These are phyloP conservation scores for Leguminivora glycinivorella DNA, from an alignment of 1,140 invertebrate species.

Conservation along the genomic window DNA sequence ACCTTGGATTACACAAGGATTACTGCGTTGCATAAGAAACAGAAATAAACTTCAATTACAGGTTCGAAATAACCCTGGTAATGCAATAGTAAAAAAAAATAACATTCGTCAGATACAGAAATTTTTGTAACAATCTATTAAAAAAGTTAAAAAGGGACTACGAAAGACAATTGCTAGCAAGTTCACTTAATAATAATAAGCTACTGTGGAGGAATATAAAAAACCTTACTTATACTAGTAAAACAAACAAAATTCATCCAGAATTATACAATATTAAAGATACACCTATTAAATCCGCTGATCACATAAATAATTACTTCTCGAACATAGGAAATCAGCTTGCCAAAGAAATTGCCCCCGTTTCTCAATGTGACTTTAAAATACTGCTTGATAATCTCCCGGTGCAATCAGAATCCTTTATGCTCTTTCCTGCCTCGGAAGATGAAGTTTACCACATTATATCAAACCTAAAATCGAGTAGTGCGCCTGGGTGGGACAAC, in stretches of 20 bases:
- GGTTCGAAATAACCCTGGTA: no score
- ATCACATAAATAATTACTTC: no score
- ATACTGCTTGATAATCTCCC: no score
- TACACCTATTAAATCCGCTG: background rate
- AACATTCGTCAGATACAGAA: background rate
- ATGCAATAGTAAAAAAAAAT: no score
- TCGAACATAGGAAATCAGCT: background rate
- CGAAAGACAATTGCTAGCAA: background rate
- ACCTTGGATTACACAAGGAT: constrained; percentile 4
- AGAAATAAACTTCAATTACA: no score
- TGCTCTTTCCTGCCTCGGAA: no score
- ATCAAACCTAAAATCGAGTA: no score
- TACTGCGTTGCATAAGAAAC: background rate
- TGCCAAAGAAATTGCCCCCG: background rate
- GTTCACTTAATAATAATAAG: background rate
- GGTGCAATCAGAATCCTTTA: background rate
- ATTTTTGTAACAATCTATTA: no score
- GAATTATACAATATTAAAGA: background rate
- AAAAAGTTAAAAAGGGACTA: constrained; percentile 4
- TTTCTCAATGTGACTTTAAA: no score
- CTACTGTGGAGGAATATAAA: no score
- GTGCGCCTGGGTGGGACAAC: no score
- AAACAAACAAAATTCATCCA: background rate
- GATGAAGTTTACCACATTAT: no score
- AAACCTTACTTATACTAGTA: background rate